Base-by-base conservation (phyloP, 2,797 vertebrate species). In the Prionace glauca region DNA sequence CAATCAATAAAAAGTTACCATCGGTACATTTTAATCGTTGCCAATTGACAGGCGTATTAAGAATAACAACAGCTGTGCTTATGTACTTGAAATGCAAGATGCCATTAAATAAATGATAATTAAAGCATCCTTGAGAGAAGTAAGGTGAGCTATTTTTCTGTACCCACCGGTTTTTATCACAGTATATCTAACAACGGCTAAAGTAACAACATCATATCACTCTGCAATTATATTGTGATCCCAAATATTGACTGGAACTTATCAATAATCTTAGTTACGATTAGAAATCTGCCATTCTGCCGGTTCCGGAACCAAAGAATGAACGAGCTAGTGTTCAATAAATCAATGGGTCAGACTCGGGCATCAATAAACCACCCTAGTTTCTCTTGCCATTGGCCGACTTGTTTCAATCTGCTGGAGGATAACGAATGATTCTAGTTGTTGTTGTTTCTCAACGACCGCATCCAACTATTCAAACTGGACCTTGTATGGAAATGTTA, bases 51-150 rank as follows among this genome's bases (percentile, higher is more conserved):
- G 41, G 20, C 20, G 45, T 4, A n/a, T n/a, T 1, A 14, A 32
- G 12, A n/a, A 77, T n/a, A 74, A 45, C 81, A 20, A 10, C 62
- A 36, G 22, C 69, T 69, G 1, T 60, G 18, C 29, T 62, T 90
- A n/a, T 90, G 29, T 4, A 60, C 60, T 62, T 90, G 87, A n/a
- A 32, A 18, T 24, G 26, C 32, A 67, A 41, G 22, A 10, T 24
- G 67, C 24, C 36, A 92, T 92, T 92, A 92, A 92, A 92, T 65
- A 92, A 32, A 92, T 84, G 81, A 84, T 22, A 84, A 84, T 84
- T 45, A 84, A 41, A 24, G n/a, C 36, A 84, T 41, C 79, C 32
- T 67, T 91, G 62, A 88, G 45, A 45, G 16, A 62, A 65, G 56
- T 60, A 36, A 20, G n/a, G 5, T 45, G 18, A 22, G 41, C 16